These are phyloP conservation scores for Dendrolimus pini DNA, from an alignment of 2,888 invertebrate genomes.

Conservation along the genomic window DNA sequence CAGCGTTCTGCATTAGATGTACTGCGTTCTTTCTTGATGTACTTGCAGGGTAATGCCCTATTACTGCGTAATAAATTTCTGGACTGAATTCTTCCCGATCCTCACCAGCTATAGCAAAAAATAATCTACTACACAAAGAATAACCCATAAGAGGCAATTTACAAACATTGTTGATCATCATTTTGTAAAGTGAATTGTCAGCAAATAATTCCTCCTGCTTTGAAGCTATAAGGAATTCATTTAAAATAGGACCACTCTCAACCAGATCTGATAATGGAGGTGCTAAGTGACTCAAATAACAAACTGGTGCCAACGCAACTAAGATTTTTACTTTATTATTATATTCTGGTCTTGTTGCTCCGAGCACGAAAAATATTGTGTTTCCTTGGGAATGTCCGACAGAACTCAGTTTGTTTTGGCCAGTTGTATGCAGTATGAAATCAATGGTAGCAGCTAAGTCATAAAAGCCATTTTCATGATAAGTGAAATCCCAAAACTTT, in stretches of 20 bases:
- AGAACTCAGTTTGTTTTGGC: conserved; percentile 69
- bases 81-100: conserved; percentile 67
- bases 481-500: conserved; percentile 71
- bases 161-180: neutral
- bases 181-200: neutral
- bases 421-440: conserved; percentile 44
- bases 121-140: neutral
- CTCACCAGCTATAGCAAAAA: conserved; percentile 46
- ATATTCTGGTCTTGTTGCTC: conserved; percentile 64
- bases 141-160: conserved; percentile 2
- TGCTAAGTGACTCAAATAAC: conserved; percentile 48
- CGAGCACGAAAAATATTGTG: conserved; percentile 68
- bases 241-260: neutral
- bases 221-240: conserved; percentile 1
- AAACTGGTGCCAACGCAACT: conserved; percentile 73
- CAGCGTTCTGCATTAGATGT: conserved; percentile 21
- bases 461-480: conserved; percentile 80
- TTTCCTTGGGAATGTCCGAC: conserved; percentile 82
- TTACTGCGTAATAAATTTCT: conserved; percentile 34
- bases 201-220: conserved; percentile 4
- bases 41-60: conserved; percentile 24
- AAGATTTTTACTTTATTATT: conserved; percentile 68
- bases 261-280: conserved; percentile 11
- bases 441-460: conserved; percentile 80
- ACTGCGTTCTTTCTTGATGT: conserved; percentile 21